Evolutionary conservation across 2,888 invertebrate species (phyloP), one percentile per base, ranked within the genome.

Genomic region (Elegia similella): DNA sequence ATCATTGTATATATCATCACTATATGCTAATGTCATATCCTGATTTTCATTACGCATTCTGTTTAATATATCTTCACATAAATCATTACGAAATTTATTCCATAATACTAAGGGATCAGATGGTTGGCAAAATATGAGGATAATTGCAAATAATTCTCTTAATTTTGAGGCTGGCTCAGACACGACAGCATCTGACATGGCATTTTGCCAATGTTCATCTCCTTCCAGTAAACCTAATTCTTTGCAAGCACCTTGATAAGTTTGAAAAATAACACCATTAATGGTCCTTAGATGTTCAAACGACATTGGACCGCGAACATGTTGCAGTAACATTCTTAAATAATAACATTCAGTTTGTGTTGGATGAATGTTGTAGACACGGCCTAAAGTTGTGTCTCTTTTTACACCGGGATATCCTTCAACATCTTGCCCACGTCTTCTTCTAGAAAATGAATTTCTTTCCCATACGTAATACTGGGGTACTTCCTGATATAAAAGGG

Each of bases 1-100:
- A n/a, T n/a, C n/a, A n/a, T n/a, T n/a, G n/a, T n/a, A n/a, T n/a
- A n/a, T n/a, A n/a, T n/a, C n/a, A n/a, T 62, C 60, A 60, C 38
- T 62, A 61, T 62, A 44, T 62, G 56, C 59, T 64, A 61, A 64
- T 58, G 64, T 63, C 58, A 62, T 62, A 62, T 63, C 63, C 59
- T 62, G 61, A 58, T 56, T 59, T 42, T 64, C 58, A 59, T 60
- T 59, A 59, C 62, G 62, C 56, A 61, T 61, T 62, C 60, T 63
- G 55, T 61, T 52, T 58, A 58, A 60, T 53, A 65, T 58, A 62
- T 61, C 62, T 57, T 64, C 57, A 62, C 61, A 62, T 46, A 61
- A 58, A 60, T 29, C 62, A 53, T 59, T 16, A 42, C 59, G 58
- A 60, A 62, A 65, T 61, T 34, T 61, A 59, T 58, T 61, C 59